These are phyloP conservation scores for Sycophaga agraensis DNA, from an alignment of 1,140 invertebrate species.

Conservation along the genomic window DNA sequence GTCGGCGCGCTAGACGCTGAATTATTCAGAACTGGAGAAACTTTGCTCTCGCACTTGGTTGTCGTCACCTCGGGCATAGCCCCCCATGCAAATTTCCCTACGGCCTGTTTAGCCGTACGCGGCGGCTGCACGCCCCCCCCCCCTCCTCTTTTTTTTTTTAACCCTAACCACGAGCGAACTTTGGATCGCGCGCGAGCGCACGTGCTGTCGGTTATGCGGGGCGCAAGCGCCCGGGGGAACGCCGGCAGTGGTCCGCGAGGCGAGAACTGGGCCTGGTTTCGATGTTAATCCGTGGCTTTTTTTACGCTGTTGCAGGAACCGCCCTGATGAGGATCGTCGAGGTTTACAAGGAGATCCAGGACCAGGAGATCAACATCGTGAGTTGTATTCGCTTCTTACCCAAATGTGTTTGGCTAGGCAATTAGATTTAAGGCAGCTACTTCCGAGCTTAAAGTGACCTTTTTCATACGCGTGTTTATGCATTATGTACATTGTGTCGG, in stretches of 20 bases:
- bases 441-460: no score
- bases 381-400: no score
- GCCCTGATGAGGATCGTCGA: slow-evolving; percentile 88
- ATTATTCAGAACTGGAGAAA: slow-evolving; percentile 53
- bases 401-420: no score
- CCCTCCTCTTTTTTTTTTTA: not conserved
- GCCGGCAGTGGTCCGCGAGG: no score
- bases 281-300: not conserved
- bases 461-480: no score
- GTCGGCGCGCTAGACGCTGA: slow-evolving; percentile 42
- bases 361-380: slow-evolving; percentile 91
- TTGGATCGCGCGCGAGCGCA: not conserved
- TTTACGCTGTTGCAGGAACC: slow-evolving; percentile 73
- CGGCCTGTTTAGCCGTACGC: slow-evolving; percentile 5
- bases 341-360: slow-evolving; percentile 88
- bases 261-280: no score
- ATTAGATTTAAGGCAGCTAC: no score
- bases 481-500: no score
- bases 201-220: no score
- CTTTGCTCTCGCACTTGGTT: slow-evolving; percentile 38
- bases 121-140: no score
- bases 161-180: not conserved
- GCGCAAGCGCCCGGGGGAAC: no score
- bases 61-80: not conserved
- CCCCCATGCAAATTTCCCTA: slow-evolving; percentile 7